A percentile compares a stretch with the other conserved stretches of the same genome.
Evolutionary conservation across 2,888 invertebrate species (phyloP).

Genomic region (Phymatocera aterrima): DNA sequence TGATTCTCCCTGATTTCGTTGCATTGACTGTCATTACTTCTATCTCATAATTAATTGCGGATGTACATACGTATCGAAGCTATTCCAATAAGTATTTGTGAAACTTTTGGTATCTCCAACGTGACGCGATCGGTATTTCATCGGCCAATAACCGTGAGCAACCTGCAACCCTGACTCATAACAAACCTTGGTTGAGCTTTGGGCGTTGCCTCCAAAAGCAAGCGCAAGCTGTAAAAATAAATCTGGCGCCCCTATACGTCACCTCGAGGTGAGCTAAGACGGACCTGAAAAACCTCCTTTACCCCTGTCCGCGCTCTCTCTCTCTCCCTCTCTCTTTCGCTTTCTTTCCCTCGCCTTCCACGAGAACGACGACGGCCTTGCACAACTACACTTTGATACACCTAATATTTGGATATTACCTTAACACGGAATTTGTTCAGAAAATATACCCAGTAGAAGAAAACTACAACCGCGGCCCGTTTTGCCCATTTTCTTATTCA

Average conservation of each 20-base stretch:
- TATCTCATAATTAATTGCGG: neutral
- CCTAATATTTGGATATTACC: too few species aligned
- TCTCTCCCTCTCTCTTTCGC: neutral
- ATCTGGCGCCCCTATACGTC: constrained; percentile 19
- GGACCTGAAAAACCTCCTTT: constrained; percentile 1
- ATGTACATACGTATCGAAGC: neutral
- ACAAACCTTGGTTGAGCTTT: constrained; percentile 5
- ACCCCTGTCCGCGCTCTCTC: neutral
- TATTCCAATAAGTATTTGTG: neutral
- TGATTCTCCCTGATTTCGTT: too few species aligned
- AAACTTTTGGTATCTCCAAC: neutral
- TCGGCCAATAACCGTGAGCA: constrained; percentile 24
- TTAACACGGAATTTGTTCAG: too few species aligned
- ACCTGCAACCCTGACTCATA: constrained; percentile 22
- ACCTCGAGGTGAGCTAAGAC: constrained; percentile 23
- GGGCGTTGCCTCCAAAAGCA: neutral
- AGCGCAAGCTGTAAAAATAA: constrained; percentile 25
- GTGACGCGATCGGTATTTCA: constrained; percentile 6
- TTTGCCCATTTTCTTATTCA: too few species aligned
- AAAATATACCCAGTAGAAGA: too few species aligned
- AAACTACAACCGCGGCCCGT: too few species aligned
- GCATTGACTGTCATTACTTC: neutral
- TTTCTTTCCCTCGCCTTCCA: neutral
- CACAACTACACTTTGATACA: too few species aligned
- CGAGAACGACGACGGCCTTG: neutral